Base-by-base conservation (phyloP, 2,797 vertebrate species). In the Acanthiza pusilla region DNA sequence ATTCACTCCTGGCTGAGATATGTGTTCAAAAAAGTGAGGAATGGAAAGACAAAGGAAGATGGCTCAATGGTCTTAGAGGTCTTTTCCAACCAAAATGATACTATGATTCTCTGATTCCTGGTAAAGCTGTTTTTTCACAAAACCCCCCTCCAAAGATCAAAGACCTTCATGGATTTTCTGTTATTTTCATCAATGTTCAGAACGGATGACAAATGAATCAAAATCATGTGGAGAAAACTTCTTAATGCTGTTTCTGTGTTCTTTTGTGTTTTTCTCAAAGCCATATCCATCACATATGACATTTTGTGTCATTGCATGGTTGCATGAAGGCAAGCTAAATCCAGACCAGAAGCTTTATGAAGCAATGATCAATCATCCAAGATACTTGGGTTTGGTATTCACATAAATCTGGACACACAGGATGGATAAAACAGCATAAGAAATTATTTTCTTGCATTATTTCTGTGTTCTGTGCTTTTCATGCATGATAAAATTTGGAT, bases 401-500 rank as follows among this genome's bases (percentile, higher is more conserved):
- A 92, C 48, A 77, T 94, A 90, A 92, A 96, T 91, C 48, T 91
- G 36, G 50, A 58, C 45, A 89, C 32, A 89, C 7, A 84, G 20
- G 45, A 79, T 68, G 12, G 51, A 50, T 89, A 91, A 97, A 95
- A 88, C 45, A 74, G 10, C 62, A 93, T 66, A 34, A 92, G 76
- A 92, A 96, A 38, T 20, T 18, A 85, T 92, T 86, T 91, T 93
- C 62, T 91, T 93, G n/a, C 32, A 89, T 91, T 94, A 80, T 92
- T 96, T 91, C 58, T 92, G 10, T 96, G 43, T 68, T 93, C 71
- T 88, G 16, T 94, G 42, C 9, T 93, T 96, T 96, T 94, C 81
- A 95, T 95, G 86, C 66, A 5, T 96, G 94, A 71, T 71, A 63
- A 87, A 50, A 84, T 95, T 88, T 94, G 86, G 66, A 96, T 97